Conservation (phyloP, 2,113 vertebrate genomes). For the Panthera tigris region DNA sequence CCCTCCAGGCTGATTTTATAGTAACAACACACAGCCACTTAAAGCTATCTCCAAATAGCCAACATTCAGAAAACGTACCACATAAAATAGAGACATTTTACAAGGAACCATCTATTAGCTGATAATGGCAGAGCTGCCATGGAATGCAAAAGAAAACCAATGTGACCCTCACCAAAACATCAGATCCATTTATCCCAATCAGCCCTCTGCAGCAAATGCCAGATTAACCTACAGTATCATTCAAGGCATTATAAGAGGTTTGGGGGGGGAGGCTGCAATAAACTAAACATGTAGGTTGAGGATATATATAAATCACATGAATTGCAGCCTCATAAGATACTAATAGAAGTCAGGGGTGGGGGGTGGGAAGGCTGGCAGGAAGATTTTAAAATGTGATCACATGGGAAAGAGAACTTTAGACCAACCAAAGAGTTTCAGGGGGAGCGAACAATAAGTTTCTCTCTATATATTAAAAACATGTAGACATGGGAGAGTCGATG, state of each 20-base stretch:
- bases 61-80: slow-evolving; percentile 76
- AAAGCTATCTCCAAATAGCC: slow-evolving; percentile 72
- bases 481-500: background rate
- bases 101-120: slow-evolving; percentile 75
- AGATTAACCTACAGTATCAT: slow-evolving; percentile 73
- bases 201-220: slow-evolving; percentile 62
- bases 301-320: slow-evolving; percentile 70
- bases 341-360: slow-evolving; percentile 8
- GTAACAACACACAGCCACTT: slow-evolving; percentile 69
- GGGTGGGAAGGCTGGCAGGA: background rate
- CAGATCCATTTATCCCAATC: slow-evolving; percentile 74
- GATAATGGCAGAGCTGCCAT: slow-evolving; percentile 79
- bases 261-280: background rate
- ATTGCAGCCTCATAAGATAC: slow-evolving; percentile 55
- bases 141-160: slow-evolving; percentile 75
- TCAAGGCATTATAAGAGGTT: slow-evolving; percentile 55
- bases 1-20: slow-evolving; percentile 78
- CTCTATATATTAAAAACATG: slow-evolving; percentile 50
- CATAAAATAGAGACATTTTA: slow-evolving; percentile 77
- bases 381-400: slow-evolving; percentile 55
- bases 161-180: slow-evolving; percentile 66
- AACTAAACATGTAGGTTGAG: slow-evolving; percentile 44
- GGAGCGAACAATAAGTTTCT: slow-evolving; percentile 46
- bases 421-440: slow-evolving; percentile 28
- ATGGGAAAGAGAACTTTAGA: slow-evolving; percentile 42